A percentile compares a stretch with the other conserved stretches of the same genome.
phyloP scores from a whole-genome alignment of 2,797 vertebrate species.

The Xenopus petersii region DNA sequence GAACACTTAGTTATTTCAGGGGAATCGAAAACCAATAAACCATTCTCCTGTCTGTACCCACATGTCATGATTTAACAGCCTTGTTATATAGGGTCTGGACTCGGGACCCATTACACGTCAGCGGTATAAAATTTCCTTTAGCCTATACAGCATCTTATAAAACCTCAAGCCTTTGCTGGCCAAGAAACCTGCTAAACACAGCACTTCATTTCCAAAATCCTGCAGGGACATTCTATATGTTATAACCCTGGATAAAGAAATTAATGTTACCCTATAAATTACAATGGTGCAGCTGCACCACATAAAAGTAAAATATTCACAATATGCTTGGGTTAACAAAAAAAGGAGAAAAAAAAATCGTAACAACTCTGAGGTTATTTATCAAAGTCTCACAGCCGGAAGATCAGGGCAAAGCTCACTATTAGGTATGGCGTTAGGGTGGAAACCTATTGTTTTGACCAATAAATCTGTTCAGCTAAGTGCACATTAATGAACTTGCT shows the following conservation, averaged over 20 bases:
- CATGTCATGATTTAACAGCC: conserved; percentile 43
- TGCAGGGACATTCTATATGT: conserved; percentile 48
- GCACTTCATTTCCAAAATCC: conserved; percentile 49
- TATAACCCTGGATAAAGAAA: conserved; percentile 47
- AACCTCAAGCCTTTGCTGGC: conserved; percentile 38
- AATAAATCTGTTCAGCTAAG: conserved; percentile 16
- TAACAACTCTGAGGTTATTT: conserved; percentile 13
- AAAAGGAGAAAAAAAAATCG: conserved; percentile 6
- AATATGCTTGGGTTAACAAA: conserved; percentile 39
- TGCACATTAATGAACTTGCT: conserved; percentile 28
- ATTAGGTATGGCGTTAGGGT: not conserved
- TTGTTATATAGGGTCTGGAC: conserved; percentile 46
- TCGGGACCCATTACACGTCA: conserved; percentile 42
- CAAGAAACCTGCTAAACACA: conserved; percentile 48
- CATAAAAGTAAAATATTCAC: conserved; percentile 46
- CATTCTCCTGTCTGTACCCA: conserved; percentile 42
- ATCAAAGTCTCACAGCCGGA: conserved; percentile 22
- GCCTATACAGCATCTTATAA: conserved; percentile 44
- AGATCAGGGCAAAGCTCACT: not conserved
- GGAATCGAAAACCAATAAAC: conserved; percentile 45
- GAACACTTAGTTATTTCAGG: conserved; percentile 36
- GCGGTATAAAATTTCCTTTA: conserved; percentile 45
- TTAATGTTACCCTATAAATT: conserved; percentile 49
- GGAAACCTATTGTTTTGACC: conserved; percentile 10
- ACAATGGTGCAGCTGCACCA: conserved; percentile 43